Evolutionary conservation across 2,888 invertebrate species (phyloP), one percentile per base, ranked within the genome.

Genomic region (Drosophila yooni): DNA sequence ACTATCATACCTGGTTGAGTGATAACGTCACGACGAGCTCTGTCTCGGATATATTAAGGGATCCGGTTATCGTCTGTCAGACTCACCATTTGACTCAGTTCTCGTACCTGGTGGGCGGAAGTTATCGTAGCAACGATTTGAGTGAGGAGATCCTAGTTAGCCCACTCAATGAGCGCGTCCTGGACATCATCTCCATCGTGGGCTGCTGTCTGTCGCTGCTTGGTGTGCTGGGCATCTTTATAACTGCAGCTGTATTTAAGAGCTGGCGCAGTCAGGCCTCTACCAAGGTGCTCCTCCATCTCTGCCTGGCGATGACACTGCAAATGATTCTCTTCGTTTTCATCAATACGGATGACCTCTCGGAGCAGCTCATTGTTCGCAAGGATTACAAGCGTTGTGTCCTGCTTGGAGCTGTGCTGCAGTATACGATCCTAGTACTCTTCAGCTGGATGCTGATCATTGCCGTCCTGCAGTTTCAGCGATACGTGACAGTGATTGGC

Each of bases 391-490:
- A 36, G 0, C 81, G 93, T 15, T 96, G 96, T 82, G 93, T 95
- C n/a, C 78, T 93, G 11, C 92, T 95, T 25, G 96, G 96, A 7
- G 94, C 95, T 13, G 74, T 94, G 7, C 91, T 96, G 33, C 96
- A 96, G 85, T 96, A 96, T 90, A 95, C 95, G 31, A 94, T 96
- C 33, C 92, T 96, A 51, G 94, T 95, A 1, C 94, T 95, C 63
- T 96, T 96, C 85, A 94, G 94, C 83, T 96, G 96, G 96, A 96
- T 96, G 96, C 91, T 96, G 34, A 95, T 96, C 68, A 95, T 96
- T 65, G 96, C 95, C 1, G 92, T 95, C 56, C 92, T 96, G 70
- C 96, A 96, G 90, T 96, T 96, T 90, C 94, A 95, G 61, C 94
- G 95, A 63, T 96, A 96, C 82, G 96, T 96, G 3, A 94, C 94